Conservation (phyloP, 2,113 vertebrate species). For the Ahaetulla prasina region DNA sequence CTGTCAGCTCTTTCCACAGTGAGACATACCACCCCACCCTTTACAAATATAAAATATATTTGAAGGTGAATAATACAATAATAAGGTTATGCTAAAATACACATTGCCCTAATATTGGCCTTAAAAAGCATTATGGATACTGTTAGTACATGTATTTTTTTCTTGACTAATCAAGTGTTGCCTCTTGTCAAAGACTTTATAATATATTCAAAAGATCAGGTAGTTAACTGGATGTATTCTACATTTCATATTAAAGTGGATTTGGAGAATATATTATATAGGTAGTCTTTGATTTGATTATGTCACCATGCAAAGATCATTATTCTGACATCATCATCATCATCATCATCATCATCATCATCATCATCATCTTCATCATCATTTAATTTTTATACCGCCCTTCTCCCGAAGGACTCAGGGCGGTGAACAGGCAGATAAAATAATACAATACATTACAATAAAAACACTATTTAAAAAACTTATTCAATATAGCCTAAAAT, state of each 20-base stretch:
- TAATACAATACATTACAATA: too few relatives aligned
- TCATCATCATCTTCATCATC: too few relatives aligned
- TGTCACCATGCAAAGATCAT: not conserved
- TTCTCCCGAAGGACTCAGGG: too few relatives aligned
- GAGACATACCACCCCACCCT: not conserved
- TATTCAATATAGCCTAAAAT: too few relatives aligned
- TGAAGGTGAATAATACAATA: not conserved
- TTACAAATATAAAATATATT: not conserved
- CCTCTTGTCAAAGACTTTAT: not conserved
- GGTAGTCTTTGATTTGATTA: not conserved
- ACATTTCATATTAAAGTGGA: not conserved
- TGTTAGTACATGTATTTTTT: accelerated
- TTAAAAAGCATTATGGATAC: not conserved
- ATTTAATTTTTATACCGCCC: too few relatives aligned
- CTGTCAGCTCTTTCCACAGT: not conserved
- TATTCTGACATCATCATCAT: too few relatives aligned
- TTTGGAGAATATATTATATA: not conserved
- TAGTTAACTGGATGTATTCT: not conserved
- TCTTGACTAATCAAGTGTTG: not conserved
- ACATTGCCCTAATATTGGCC: not conserved
- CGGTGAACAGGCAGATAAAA: too few relatives aligned
- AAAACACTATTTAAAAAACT: too few relatives aligned
- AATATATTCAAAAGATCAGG: not conserved
- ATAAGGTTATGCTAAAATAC: not conserved
- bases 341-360: too few relatives aligned